Evolutionary conservation across 2,113 vertebrate genomes (phyloP).

Genomic region (Astatotilapia flaviijosephi): DNA sequence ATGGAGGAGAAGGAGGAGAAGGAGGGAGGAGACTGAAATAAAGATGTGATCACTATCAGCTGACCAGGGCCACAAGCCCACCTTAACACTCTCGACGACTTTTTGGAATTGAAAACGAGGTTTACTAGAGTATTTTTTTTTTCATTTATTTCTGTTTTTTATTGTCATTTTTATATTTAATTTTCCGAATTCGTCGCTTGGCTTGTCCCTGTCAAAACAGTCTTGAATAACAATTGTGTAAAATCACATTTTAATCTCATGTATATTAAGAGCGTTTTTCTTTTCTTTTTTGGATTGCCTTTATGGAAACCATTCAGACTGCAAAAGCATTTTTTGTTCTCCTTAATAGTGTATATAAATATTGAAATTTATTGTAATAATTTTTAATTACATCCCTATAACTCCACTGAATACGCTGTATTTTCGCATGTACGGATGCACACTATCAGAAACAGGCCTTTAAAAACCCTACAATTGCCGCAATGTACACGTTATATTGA

Average conservation of each 20-base stretch:
- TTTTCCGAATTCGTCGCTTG: neutral
- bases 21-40: constrained; percentile 35
- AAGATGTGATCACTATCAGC: constrained; percentile 74
- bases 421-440: neutral
- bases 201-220: neutral
- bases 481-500: neutral
- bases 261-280: neutral
- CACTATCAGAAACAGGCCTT: neutral
- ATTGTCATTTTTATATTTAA: neutral
- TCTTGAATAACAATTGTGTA: neutral
- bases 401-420: neutral
- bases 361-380: neutral
- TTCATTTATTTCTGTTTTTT: neutral
- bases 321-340: neutral
- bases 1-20: constrained; percentile 53
- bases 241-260: neutral
- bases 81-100: neutral
- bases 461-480: neutral
- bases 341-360: neutral
- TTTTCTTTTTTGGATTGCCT: neutral
- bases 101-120: neutral
- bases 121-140: neutral
- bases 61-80: constrained; percentile 67
- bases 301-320: neutral
- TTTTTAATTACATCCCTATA: neutral